Evolutionary conservation across 2,113 vertebrate genomes (phyloP).

Genomic region (Psittacus erithacus): DNA sequence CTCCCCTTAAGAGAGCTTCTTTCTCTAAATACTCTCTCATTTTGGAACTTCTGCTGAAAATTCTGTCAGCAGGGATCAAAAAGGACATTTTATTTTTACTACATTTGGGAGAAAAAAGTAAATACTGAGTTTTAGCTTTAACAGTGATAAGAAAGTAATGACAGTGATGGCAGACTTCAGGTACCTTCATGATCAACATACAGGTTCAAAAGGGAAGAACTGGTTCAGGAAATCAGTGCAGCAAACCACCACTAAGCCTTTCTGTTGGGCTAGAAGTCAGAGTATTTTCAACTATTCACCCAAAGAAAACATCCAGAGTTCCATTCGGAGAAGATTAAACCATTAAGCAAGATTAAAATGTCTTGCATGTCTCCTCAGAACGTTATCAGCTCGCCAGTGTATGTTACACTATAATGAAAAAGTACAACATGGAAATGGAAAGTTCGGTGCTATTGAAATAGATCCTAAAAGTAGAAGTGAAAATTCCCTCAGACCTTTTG

Average conservation of each 20-base stretch:
- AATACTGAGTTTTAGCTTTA: conserved; percentile 53
- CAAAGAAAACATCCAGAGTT: neutral
- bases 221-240: neutral
- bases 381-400: conserved; percentile 9
- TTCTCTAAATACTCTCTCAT: neutral
- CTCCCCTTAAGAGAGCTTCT: neutral
- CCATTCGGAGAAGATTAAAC: conserved; percentile 4
- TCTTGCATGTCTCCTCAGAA: conserved; percentile 24
- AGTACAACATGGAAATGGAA: neutral
- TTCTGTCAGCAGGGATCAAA: neutral
- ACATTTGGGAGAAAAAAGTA: neutral
- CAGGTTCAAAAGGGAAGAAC: neutral
- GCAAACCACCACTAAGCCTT: neutral
- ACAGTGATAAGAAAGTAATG: neutral
- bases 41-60: conserved; percentile 6
- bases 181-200: neutral
- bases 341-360: conserved; percentile 51
- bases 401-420: neutral
- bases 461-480: neutral
- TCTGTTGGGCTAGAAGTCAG: neutral
- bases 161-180: neutral
- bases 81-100: conserved; percentile 5
- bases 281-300: neutral
- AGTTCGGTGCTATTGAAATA: neutral
- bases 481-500: conserved; percentile 47